Base-by-base conservation (phyloP, 2,797 vertebrate species). In the Mycteria americana region DNA sequence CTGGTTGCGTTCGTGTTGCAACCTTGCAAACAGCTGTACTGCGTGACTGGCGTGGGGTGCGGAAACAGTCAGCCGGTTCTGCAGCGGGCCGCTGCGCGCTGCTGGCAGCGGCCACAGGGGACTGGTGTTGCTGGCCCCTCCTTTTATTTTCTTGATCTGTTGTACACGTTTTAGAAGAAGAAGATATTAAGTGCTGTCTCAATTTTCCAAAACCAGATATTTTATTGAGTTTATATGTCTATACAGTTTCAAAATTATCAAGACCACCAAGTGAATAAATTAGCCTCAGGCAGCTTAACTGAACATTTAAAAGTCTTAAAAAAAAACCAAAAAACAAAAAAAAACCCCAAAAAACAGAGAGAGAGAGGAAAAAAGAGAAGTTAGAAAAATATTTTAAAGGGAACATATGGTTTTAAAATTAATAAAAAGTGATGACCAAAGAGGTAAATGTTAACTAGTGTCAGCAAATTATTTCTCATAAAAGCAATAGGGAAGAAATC, bases 111-210 rank as follows among this genome's bases (percentile, higher is more conserved):
- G 23, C 45, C 31, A 2, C 11, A 1, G 31, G 33, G 12, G 6
- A n/a, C 28, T 51, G n/a, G 25, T 11, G 1, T 5, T 3, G 11
- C 50, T 7, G 0, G 6, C 5, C 31, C 18, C 10, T 23, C 48
- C 57, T 25, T n/a, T n/a, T 5, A 1, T 17, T 19, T 12, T 9
- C 51, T 51, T n/a, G 10, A 10, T 25, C 46, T 46, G 7, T 39
- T 54, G 12, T 28, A 25, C 13, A 3, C 3, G 0, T 39, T 73
- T 37, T n/a, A n/a, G 53, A 51, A 15, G 48, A 65, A 45, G 23
- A 59, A 45, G 21, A 27, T 53, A 13, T 0, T 35, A 45, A 59
- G 11, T 30, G 43, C 9, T 8, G 2, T 30, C 60, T 62, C 22
- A 11, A 24, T 67, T 88, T 63, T 54, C 80, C 31, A 13, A 69